Evolutionary conservation across 2,888 invertebrate species (phyloP).

Genomic region (Cyaniris semiargus): DNA sequence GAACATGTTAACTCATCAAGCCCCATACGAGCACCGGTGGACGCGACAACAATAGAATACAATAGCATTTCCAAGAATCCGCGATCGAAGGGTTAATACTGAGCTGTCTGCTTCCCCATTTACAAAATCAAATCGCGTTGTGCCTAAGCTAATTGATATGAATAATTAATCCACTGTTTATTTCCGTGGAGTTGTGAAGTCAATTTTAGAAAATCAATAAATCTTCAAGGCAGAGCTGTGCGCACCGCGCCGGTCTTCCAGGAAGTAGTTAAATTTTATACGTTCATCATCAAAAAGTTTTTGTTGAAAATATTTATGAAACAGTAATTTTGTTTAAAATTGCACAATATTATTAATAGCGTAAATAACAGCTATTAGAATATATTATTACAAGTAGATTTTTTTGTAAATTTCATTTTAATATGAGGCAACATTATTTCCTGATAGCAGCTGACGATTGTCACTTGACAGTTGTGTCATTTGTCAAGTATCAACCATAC

Average conservation of each 20-base stretch:
- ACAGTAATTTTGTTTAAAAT: neutral
- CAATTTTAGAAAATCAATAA: conserved; percentile 28
- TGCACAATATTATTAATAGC: neutral
- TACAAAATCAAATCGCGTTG: conserved; percentile 28
- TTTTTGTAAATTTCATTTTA: neutral
- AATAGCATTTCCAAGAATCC: no score
- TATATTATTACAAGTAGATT: neutral
- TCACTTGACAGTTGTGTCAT: conserved; percentile 39
- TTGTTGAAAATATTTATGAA: neutral
- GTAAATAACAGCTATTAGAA: neutral
- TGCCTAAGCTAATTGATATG: conserved; percentile 13
- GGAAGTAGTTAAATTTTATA: neutral
- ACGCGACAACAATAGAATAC: no score
- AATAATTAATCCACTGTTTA: conserved; percentile 30
- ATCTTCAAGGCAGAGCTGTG: neutral
- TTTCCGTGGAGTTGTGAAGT: neutral
- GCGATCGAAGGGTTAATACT: no score
- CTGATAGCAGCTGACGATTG: conserved; percentile 47
- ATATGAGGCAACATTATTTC: neutral
- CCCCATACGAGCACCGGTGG: no score
- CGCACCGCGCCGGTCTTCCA: neutral
- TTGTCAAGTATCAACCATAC: conserved; percentile 34
- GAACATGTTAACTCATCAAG: no score
- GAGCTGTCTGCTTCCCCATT: neutral
- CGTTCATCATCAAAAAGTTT: neutral